Conservation (phyloP, 1,140 invertebrate genomes). For the Sarcophaga peregrina region DNA sequence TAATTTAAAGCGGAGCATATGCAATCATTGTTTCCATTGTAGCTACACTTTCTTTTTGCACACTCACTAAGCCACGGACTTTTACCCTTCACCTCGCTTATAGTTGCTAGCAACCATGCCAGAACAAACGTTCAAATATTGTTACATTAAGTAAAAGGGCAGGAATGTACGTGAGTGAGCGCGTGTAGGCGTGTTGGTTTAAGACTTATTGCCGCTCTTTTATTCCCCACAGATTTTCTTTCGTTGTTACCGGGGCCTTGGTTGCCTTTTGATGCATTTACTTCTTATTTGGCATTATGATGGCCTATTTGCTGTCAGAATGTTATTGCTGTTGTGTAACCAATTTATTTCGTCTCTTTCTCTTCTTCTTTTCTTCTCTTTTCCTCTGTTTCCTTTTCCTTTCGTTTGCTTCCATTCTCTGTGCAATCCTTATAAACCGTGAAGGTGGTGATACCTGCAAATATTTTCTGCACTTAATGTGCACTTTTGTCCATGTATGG, state of each 20-base stretch:
- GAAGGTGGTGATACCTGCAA: neutral
- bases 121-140: no score
- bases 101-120: no score
- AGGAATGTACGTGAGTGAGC: no score
- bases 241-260: neutral
- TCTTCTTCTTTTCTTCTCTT: no score
- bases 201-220: neutral
- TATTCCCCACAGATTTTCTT: neutral
- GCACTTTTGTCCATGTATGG: no score
- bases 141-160: no score
- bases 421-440: neutral
- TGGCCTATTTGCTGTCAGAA: slow-evolving; percentile 12
- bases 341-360: neutral
- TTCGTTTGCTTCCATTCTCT: neutral
- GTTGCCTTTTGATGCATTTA: neutral
- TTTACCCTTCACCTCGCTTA: no score
- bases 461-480: no score
- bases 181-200: neutral
- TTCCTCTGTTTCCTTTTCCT: no score
- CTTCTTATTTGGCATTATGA: slow-evolving; percentile 12
- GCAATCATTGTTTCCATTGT: no score
- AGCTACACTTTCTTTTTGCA: no score
- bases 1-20: neutral
- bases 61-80: no score
- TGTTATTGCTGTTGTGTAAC: neutral